phyloP scores from a whole-genome alignment of 2,797 vertebrate species.

The Spinibarbus caldwelli region DNA sequence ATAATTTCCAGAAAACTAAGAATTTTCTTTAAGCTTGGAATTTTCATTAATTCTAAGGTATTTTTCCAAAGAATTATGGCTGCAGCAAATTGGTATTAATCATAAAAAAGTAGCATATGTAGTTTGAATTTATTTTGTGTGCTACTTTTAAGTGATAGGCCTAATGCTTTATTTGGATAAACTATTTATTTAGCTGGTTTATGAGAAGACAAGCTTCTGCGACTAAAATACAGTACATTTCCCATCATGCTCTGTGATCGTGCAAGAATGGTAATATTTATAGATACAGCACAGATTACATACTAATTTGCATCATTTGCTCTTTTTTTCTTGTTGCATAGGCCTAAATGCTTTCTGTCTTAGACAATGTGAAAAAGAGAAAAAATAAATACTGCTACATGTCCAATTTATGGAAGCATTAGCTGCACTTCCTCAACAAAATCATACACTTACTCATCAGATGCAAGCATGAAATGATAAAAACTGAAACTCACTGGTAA shows the following conservation, averaged over 20 bases:
- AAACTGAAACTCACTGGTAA: slow-evolving; percentile 67
- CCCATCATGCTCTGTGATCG: not conserved
- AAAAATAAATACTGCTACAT: not conserved
- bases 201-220: not conserved
- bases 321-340: not conserved
- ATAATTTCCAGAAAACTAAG: not conserved
- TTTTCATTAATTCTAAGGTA: not conserved
- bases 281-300: not conserved
- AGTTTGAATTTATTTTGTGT: not conserved
- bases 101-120: not conserved
- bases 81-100: not conserved
- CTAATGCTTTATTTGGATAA: too few species aligned
- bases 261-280: not conserved
- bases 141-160: not conserved
- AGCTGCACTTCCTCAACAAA: not conserved
- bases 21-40: too few species aligned
- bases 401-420: not conserved
- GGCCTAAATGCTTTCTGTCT: not conserved
- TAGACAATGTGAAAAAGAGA: too few species aligned
- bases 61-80: not conserved
- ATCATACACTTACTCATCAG: not conserved
- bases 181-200: not conserved
- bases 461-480: not conserved
- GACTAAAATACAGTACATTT: not conserved
- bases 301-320: not conserved